Evolutionary conservation across 1,140 invertebrate species (phyloP), one percentile per base, ranked within the genome.

Genomic region (Drosophila leontia): DNA sequence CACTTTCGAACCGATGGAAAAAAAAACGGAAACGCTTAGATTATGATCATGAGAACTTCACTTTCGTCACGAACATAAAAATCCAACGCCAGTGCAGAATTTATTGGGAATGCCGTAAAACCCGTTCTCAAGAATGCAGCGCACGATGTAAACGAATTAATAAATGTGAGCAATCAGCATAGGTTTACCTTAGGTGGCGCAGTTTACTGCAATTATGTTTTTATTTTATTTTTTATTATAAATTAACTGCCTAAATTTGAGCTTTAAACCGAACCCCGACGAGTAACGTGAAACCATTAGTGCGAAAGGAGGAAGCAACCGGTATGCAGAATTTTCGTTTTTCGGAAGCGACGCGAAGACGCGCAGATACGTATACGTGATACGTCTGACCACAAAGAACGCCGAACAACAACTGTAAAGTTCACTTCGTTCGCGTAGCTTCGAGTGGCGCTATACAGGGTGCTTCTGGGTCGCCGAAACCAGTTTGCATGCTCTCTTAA

Each of bases 321-420:
- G 74, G 71, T 76, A 76, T 48, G 53, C 71, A 37, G 63, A 65
- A 65, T 70, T 62, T 76, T 50, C 75, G 76, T 57, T 78, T 78
- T 71, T 67, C 61, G 63, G 58, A 53, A 53, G 57, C 48, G 44
- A 60, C 59, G 71, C 58, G 58, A 72, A 55, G 62, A 17, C 50
- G 50, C 50, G 23, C 1, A 3, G 2, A 19, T 26, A 19, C 72
- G 71, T 70, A 69, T 47, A 75, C 75, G 57, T 67, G 13, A 39
- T 39, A 35, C 50, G 69, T 57, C 76, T 88, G 75, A 67, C 75
- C 82, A 67, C 75, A 51, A 78, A 64, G 78, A 87, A 88, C 88
- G 80, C 78, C 87, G 90, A 91, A 90, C 75, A 88, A 85, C 78
- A 90, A 91, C 87, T 91, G 88, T 67, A 60, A 17, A 39, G 19